A percentile compares a stretch with the other conserved stretches of the same genome.
Evolutionary conservation across 1,140 invertebrate genomes (phyloP).

Genomic region (Brachionus sp.): DNA sequence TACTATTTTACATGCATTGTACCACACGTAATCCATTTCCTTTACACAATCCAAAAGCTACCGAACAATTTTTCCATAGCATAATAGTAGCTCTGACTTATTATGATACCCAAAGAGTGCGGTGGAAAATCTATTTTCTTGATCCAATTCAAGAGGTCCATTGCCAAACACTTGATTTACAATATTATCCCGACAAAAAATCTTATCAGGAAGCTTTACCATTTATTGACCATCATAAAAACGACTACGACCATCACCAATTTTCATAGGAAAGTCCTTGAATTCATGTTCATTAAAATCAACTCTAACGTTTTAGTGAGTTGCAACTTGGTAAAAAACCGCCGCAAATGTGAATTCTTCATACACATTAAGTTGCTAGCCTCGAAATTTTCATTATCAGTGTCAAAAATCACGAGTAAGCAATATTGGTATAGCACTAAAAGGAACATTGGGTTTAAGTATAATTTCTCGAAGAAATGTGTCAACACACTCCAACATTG

Average conservation of each 20-base stretch:
- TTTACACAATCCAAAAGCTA: neutral
- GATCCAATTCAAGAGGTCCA: neutral
- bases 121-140: no score
- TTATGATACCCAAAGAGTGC: no score
- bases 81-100: neutral
- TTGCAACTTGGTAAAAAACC: neutral
- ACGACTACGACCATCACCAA: no score
- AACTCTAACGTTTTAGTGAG: conserved; percentile 35
- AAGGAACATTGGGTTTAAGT: neutral
- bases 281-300: neutral
- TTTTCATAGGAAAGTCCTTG: no score
- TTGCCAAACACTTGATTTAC: neutral
- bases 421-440: conserved; percentile 47
- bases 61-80: neutral
- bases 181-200: neutral
- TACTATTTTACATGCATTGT: neutral
- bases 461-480: conserved; percentile 34
- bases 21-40: neutral
- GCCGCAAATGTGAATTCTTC: conserved; percentile 6
- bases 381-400: neutral
- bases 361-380: neutral
- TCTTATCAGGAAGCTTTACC: neutral
- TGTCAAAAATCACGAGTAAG: conserved; percentile 47
- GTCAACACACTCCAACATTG: conserved; percentile 43
- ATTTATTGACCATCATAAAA: no score